A percentile compares a stretch with the other conserved stretches of the same genome.
These are phyloP conservation scores for Metopolophium dirhodum DNA, from an alignment of 1,140 invertebrate species.

Conservation along the genomic window DNA sequence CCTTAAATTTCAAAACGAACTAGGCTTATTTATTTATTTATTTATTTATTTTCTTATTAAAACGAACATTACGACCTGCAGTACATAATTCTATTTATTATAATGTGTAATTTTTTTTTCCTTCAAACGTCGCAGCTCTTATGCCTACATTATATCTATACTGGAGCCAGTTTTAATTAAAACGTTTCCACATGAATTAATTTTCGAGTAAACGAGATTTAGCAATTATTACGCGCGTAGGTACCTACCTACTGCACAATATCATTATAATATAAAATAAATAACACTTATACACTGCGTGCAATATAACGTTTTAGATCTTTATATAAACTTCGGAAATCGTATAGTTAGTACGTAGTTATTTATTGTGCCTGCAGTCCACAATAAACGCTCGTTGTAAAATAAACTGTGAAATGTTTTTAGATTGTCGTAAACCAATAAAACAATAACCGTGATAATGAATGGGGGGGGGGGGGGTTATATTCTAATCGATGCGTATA, in stretches of 20 bases:
- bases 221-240: not conserved
- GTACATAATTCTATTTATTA: not conserved
- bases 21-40: not conserved
- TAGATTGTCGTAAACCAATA: not conserved
- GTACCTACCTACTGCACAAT: not conserved
- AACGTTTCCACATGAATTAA: not conserved
- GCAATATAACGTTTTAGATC: not conserved
- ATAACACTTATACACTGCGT: not conserved
- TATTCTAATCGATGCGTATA: not conserved
- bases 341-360: not conserved
- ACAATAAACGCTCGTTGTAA: not conserved
- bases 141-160: not conserved
- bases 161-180: not conserved
- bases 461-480: not conserved
- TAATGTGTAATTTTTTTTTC: not conserved
- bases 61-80: not conserved
- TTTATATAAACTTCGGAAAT: constrained; percentile 1
- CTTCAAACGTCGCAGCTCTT: not conserved
- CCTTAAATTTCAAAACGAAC: not conserved
- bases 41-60: constrained; percentile 16
- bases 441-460: not conserved
- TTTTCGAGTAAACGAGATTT: constrained; percentile 8
- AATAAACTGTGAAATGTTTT: constrained; percentile 13
- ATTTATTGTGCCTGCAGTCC: not conserved
- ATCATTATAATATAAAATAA: not conserved